phyloP scores from a whole-genome alignment of 2,797 vertebrate genomes.

The Eurystomus glaucurus region DNA sequence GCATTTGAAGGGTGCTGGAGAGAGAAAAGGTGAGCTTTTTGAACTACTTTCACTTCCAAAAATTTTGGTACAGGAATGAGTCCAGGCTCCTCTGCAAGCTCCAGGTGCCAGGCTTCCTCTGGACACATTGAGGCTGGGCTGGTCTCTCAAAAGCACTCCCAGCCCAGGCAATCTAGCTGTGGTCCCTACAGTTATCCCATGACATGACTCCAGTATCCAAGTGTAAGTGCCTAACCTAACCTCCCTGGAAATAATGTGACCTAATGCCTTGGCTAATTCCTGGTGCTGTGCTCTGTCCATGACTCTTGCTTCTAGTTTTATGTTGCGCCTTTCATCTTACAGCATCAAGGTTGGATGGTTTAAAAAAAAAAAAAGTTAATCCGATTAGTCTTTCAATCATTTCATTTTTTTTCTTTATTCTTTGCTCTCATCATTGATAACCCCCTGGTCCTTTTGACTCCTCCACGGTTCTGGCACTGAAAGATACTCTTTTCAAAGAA shows the following conservation, averaged over 20 bases:
- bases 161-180: neutral
- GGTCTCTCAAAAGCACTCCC: neutral
- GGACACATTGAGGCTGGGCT: neutral
- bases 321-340: neutral
- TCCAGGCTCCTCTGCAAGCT: neutral
- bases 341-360: neutral
- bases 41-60: neutral
- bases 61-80: no score
- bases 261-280: neutral
- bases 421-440: neutral
- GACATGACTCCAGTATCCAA: neutral
- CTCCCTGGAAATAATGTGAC: fast-evolving
- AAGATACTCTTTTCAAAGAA: conserved; percentile 43
- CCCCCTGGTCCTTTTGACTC: neutral
- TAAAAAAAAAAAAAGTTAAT: neutral
- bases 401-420: conserved; percentile 1
- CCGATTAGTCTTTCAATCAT: neutral
- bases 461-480: neutral
- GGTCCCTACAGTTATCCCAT: neutral
- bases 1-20: neutral
- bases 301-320: neutral
- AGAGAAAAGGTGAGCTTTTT: neutral
- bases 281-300: neutral
- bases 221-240: neutral
- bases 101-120: neutral